These are phyloP conservation scores for Mormyrops attenuatus DNA, from an alignment of 2,797 vertebrate genomes.

Conservation along the genomic window DNA sequence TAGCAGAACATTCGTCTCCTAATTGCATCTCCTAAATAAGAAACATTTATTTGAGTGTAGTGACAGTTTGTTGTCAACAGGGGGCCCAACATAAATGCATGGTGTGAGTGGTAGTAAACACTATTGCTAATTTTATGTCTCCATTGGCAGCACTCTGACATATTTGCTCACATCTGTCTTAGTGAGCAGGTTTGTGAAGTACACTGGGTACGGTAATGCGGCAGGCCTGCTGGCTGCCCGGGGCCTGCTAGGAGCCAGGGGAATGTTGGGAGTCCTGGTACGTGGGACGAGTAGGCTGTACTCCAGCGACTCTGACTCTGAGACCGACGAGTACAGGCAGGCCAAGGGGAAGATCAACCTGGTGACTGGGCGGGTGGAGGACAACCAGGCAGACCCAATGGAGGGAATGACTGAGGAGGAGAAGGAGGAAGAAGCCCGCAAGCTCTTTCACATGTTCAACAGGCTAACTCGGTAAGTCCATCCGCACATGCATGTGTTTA, in stretches of 20 bases:
- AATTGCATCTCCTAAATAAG: neutral
- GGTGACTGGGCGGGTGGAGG: conserved; percentile 19
- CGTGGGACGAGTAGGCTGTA: neutral
- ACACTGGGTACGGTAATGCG: conserved; percentile 41
- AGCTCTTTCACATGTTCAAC: conserved; percentile 5
- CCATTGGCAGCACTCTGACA: neutral
- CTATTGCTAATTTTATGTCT: neutral
- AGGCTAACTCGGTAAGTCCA: neutral
- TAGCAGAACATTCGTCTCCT: neutral
- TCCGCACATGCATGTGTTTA: neutral
- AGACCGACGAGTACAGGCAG: conserved; percentile 40
- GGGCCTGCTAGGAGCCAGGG: conserved; percentile 25
- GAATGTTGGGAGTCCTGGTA: conserved; percentile 16
- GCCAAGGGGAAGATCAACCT: neutral
- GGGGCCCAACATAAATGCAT: neutral
- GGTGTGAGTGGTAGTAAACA: neutral
- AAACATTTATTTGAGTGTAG: neutral
- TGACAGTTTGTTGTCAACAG: neutral
- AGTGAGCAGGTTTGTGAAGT: conserved; percentile 36
- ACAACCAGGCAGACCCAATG: neutral
- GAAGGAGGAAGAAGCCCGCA: conserved; percentile 21
- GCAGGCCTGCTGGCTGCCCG: conserved; percentile 38
- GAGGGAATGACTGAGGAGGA: conserved; percentile 17
- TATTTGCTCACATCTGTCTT: neutral
- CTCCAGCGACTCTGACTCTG: conserved; percentile 29